Percentiles rank a stretch among this genome's conserved stretches.
Conservation (phyloP, 1,140 invertebrate genomes). For the Leptopilina clavipes region DNA sequence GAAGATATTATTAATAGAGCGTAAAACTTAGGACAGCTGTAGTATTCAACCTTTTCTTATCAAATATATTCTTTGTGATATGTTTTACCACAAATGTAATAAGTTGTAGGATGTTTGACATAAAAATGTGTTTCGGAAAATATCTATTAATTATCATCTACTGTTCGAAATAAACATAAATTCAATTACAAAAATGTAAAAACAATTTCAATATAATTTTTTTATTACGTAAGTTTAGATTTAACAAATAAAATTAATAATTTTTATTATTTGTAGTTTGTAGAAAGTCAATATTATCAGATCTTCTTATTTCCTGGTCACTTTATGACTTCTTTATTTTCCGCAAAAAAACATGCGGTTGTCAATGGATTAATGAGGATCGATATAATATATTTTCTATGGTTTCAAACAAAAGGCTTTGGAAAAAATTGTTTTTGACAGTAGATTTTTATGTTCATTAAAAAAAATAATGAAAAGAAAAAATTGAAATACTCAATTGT, state of each 20-base stretch:
- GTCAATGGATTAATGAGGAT: background rate
- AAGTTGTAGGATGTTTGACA: no score
- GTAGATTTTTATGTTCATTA: no score
- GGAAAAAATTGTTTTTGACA: background rate
- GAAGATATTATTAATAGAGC: conserved; percentile 60
- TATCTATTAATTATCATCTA: no score
- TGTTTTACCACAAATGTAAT: no score
- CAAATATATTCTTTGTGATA: background rate
- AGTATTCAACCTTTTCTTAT: conserved; percentile 45
- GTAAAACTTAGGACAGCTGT: conserved; percentile 48
- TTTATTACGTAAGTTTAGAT: no score
- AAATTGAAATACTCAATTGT: no score
- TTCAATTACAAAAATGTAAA: no score
- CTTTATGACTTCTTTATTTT: background rate
- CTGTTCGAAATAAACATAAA: no score
- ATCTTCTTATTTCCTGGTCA: background rate
- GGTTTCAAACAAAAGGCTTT: conserved; percentile 37
- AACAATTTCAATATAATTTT: no score
- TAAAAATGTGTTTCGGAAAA: no score
- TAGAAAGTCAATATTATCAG: background rate
- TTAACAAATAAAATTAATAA: no score
- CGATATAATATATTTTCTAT: conserved; percentile 28
- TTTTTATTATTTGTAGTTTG: no score
- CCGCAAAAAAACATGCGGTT: background rate
- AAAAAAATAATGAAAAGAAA: background rate